Conservation (phyloP, 2,113 vertebrate genomes). For the Epinephelus moara region DNA sequence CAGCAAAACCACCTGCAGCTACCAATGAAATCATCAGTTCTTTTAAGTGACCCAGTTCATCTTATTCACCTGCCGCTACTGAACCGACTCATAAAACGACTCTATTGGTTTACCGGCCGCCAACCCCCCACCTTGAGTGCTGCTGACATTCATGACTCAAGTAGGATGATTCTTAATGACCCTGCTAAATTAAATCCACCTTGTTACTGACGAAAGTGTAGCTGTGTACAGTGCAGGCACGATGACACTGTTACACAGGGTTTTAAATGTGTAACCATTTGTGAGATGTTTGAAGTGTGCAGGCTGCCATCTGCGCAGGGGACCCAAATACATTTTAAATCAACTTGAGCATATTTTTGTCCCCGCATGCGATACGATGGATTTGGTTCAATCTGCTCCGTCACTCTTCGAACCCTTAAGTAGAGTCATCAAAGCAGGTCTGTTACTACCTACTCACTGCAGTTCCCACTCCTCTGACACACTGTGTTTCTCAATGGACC, state of each 20-base stretch:
- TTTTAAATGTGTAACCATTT: not conserved
- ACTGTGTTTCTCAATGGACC: conserved; percentile 29
- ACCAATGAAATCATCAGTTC: too few relatives aligned
- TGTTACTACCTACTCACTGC: conserved; percentile 1
- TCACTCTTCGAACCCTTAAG: not conserved
- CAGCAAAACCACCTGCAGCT: too few relatives aligned
- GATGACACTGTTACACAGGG: not conserved
- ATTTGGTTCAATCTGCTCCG: not conserved
- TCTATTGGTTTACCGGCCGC: too few relatives aligned
- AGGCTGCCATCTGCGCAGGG: not conserved
- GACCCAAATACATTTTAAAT: not conserved
- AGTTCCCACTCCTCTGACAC: conserved; percentile 23
- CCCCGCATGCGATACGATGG: not conserved
- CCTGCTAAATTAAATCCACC: not conserved
- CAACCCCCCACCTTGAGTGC: too few relatives aligned
- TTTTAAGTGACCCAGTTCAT: too few relatives aligned
- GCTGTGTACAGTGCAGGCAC: not conserved
- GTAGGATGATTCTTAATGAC: not conserved
- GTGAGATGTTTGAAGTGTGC: not conserved
- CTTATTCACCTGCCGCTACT: too few relatives aligned
- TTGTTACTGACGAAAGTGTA: not conserved
- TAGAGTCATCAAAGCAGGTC: conserved; percentile 5
- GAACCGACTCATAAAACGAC: too few relatives aligned
- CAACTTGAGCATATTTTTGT: not conserved
- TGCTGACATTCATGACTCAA: not conserved